Evolutionary conservation across 2,888 invertebrate genomes (phyloP).

Genomic region (Cylloceria caligata): DNA sequence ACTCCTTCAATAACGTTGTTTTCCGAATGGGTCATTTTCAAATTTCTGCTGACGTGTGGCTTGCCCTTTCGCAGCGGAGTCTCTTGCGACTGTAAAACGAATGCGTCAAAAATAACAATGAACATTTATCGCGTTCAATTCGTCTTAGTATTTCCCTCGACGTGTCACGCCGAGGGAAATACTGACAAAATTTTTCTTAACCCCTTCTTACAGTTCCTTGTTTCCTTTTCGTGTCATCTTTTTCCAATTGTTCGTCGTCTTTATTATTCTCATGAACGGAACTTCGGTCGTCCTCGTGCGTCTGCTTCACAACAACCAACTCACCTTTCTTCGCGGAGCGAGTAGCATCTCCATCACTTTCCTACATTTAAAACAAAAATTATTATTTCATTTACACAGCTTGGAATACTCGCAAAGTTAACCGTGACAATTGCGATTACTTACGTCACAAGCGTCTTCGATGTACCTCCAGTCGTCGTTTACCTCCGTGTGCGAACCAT

Average conservation of each 20-base stretch:
- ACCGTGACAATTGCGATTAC: slow-evolving; percentile 34
- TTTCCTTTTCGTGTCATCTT: slow-evolving; percentile 40
- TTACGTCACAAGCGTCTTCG: slow-evolving; percentile 34
- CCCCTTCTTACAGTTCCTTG: slow-evolving; percentile 39
- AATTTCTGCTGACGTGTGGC: slow-evolving; percentile 26
- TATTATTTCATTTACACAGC: slow-evolving; percentile 38
- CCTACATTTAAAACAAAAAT: slow-evolving; percentile 32
- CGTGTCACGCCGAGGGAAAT: slow-evolving; percentile 36
- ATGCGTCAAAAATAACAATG: slow-evolving; percentile 42
- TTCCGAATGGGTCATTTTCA: slow-evolving; percentile 12
- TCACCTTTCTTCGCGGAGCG: slow-evolving; percentile 22
- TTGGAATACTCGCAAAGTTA: slow-evolving; percentile 34
- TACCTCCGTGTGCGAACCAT: slow-evolving; percentile 39
- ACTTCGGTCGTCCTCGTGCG: slow-evolving; percentile 30
- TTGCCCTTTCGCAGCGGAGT: slow-evolving; percentile 33
- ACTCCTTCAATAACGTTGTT: neutral
- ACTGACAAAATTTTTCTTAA: slow-evolving; percentile 25
- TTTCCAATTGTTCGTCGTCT: slow-evolving; percentile 27
- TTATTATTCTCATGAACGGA: slow-evolving; percentile 23
- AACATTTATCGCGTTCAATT: slow-evolving; percentile 39
- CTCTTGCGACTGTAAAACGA: slow-evolving; percentile 44
- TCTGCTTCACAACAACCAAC: slow-evolving; percentile 25
- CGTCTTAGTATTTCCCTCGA: slow-evolving; percentile 39
- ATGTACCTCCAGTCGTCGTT: slow-evolving; percentile 30
- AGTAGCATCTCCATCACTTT: slow-evolving; percentile 32